Conservation (phyloP, 1,140 invertebrate genomes). For the Elysia chlorotica region DNA sequence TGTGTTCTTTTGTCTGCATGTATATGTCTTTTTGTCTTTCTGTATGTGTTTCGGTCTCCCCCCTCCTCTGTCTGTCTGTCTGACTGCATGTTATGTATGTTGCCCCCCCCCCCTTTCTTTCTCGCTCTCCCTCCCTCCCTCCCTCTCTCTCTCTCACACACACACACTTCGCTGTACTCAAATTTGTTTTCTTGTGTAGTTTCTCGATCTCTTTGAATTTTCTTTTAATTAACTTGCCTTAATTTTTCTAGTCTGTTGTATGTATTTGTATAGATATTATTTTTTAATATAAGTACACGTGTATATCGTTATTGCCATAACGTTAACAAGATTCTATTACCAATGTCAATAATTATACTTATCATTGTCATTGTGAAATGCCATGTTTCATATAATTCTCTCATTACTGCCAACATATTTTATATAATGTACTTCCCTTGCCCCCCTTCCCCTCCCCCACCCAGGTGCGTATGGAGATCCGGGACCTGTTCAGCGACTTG, state of each 20-base stretch:
- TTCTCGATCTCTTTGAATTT: too few species aligned
- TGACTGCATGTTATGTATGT: not conserved
- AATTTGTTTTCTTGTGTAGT: too few species aligned
- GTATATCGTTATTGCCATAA: too few species aligned
- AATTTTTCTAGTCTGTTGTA: too few species aligned
- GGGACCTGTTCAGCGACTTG: slow-evolving; percentile 95
- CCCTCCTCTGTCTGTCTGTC: not conserved
- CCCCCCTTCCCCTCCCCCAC: too few species aligned
- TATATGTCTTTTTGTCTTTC: too few species aligned
- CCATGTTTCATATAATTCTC: not conserved
- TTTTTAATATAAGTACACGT: too few species aligned
- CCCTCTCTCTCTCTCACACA: not conserved
- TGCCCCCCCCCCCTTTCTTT: not conserved
- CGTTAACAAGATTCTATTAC: not conserved
- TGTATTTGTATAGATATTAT: too few species aligned
- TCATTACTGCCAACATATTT: not conserved
- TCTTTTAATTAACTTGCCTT: too few species aligned
- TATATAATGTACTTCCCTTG: too few species aligned
- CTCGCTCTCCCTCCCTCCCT: not conserved
- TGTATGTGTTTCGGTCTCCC: not conserved
- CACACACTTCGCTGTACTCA: not conserved
- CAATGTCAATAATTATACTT: not conserved
- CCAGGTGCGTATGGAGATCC: slow-evolving; percentile 69
- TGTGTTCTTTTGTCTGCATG: too few species aligned
- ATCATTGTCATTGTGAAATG: not conserved